Evolutionary conservation across 92 coral and sea anemone species (phyloP).

Genomic region (Zoanthus sociatus): DNA sequence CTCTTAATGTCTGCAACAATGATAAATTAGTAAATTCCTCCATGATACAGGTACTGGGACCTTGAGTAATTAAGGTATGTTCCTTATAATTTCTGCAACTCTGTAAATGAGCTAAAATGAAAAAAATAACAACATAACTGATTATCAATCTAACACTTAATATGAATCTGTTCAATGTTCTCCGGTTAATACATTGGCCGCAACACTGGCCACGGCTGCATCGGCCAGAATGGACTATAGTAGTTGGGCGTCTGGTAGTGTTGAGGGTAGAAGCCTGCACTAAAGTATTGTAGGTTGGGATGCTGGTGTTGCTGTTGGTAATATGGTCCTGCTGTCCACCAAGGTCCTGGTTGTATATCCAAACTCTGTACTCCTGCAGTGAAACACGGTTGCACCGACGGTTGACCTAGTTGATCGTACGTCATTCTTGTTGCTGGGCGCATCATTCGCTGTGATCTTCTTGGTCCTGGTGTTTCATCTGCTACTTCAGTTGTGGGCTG

Average conservation of each 20-base stretch:
- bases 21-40: too few species aligned
- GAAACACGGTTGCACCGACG: background rate
- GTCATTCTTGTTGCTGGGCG: background rate
- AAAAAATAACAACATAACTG: too few species aligned
- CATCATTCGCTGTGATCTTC: conserved; percentile 1
- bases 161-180: background rate
- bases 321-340: background rate
- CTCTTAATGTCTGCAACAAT: too few species aligned
- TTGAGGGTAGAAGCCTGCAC: background rate
- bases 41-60: too few species aligned
- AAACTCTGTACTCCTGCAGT: background rate
- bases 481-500: conserved; percentile 8
- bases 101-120: too few species aligned
- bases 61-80: too few species aligned
- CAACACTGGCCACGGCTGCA: background rate
- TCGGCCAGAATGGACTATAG: background rate
- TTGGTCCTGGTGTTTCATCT: background rate
- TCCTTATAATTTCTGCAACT: too few species aligned
- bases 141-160: background rate
- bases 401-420: background rate
- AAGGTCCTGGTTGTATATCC: background rate
- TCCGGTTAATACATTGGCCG: conserved; percentile 4
- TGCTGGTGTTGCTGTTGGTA: conserved; percentile 7
- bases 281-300: conserved; percentile 1
- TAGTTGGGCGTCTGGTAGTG: background rate